Base-by-base conservation (phyloP, 2,888 invertebrate species). In the Tortrix viridana region DNA sequence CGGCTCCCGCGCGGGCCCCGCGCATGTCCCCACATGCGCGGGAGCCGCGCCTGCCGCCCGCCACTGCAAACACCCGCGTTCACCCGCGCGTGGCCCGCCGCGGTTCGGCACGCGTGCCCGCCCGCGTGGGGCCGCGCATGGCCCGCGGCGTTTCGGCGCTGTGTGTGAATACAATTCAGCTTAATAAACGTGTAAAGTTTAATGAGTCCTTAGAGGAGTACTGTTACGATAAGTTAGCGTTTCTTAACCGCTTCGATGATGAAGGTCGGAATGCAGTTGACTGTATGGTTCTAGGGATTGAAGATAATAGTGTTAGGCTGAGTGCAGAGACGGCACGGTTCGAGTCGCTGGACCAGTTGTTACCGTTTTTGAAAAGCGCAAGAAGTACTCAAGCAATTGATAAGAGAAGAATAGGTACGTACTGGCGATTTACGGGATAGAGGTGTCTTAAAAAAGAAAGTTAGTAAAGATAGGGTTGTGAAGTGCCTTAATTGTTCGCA, bases 171-270 rank as follows among this genome's bases (percentile, higher is more conserved):
- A n/a, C n/a, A n/a, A n/a, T n/a, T n/a, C n/a, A 47, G 47, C 38
- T 57, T 16, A 32, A 20, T 19, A 46, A 38, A 20, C n/a, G 22
- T 6, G 38, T 23, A 12, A 46, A 19, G 18, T 16, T 26, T 19
- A 47, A 47, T 12, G 57, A 57, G 12, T 22, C 47, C 6, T 19
- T 57, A 19, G 47, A 23, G 19, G 57, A 57, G n/a, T 57, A 57
- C 19, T 57, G 12, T 47, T 57, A 57, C 19, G 57, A 57, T 23
- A 57, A 57, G 37, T 26, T 47, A 7, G 26, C 9, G 47, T 20
- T 47, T 19, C 43, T 57, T 20, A 52, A 52, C 16, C 20, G 38
- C 9, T 38, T 7, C 14, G 14, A 38, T 3, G 14, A 12, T 5
- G 14, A 14, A 3, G 38, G 38, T 5, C 7, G 14, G 14, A 2